Evolutionary conservation across 2,113 vertebrate species (phyloP), one percentile per base, ranked within the genome.

Genomic region (Acanthochromis polyacanthus): DNA sequence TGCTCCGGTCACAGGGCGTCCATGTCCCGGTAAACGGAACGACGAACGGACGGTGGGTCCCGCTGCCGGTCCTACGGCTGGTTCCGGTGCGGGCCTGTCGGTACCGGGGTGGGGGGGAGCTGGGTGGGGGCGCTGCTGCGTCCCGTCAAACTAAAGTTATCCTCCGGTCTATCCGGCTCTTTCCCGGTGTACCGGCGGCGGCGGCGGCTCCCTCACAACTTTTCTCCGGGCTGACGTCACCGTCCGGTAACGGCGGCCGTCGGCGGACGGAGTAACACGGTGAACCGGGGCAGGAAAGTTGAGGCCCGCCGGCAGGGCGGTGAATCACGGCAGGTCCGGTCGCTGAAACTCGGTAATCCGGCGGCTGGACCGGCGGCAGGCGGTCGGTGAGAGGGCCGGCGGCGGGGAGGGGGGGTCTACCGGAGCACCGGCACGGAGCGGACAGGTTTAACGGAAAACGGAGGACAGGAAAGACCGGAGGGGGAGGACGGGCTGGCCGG

Each of bases 401-500:
- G 16, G 16, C 19, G 4, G 46, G 36, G 10, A 28, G 53, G 75
- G 57, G 10, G 12, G 4, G 40, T 3, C 23, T 1, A 2, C 10
- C 72, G 55, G 61, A 3, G 15, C 45, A 61, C 53, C 71, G 74
- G 52, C 61, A 0, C 32, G 3, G 4, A 71, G 3, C 69, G 66
- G 70, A 30, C 5, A 60, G 19, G 60, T 59, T 52, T 2, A 74
- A 16, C 70, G 70, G 76, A 60, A 71, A 77, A 51, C 1, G 25
- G 36, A 62, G 59, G 36, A 56, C 52, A 74, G 22, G 30, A 45
- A 61, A 17, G 23, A 45, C 5, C n/a, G 23, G 65, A 46, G 55
- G 15, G 79, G 28, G 63, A 36, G 60, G 69, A 69, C 65, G 71
- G 87, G 87, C 83, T 82, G 89, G 87, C 89, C 89, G 83, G 71